Evolutionary conservation across 2,888 invertebrate species (phyloP).

Genomic region (Trissolcus brochymenae): DNA sequence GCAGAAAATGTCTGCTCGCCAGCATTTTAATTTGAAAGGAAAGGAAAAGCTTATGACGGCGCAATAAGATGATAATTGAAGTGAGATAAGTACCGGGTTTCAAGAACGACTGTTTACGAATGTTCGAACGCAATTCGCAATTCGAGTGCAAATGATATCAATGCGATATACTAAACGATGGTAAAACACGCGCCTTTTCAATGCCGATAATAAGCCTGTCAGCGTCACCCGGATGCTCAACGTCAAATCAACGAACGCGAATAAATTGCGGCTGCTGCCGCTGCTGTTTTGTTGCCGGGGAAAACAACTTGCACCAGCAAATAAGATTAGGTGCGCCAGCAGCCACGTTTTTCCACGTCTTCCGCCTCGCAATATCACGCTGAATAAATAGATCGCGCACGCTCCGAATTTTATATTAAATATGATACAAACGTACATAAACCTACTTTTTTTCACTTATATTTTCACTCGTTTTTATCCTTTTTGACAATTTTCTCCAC

Average conservation of each 20-base stretch:
- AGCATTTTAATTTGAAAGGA: constrained; percentile 41
- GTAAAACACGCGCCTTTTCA: constrained; percentile 9
- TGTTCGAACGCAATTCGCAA: constrained; percentile 27
- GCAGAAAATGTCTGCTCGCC: constrained; percentile 9
- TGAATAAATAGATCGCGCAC: constrained; percentile 1
- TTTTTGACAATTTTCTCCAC: too few species aligned
- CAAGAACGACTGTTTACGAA: constrained; percentile 24
- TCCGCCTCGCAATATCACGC: background rate
- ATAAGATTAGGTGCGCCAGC: constrained; percentile 8
- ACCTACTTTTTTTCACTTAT: too few species aligned
- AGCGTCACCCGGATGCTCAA: background rate
- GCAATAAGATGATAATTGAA: constrained; percentile 33
- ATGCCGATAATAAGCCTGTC: constrained; percentile 21
- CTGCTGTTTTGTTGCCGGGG: background rate
- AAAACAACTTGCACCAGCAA: constrained; percentile 3
- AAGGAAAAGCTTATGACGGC: constrained; percentile 33
- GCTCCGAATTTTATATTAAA: background rate
- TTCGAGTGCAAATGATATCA: constrained; percentile 16
- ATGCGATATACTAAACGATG: constrained; percentile 10
- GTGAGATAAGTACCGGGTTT: constrained; percentile 26
- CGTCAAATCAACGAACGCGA: constrained; percentile 3
- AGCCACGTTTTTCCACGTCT: background rate
- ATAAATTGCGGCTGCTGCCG: constrained; percentile 7
- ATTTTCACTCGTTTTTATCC: background rate
- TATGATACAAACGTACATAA: background rate